Percentiles rank a stretch among this genome's conserved stretches.
These are phyloP conservation scores for Tokudaia tokunoshimensis DNA, from an alignment of 2,797 vertebrate species.

Conservation along the genomic window DNA sequence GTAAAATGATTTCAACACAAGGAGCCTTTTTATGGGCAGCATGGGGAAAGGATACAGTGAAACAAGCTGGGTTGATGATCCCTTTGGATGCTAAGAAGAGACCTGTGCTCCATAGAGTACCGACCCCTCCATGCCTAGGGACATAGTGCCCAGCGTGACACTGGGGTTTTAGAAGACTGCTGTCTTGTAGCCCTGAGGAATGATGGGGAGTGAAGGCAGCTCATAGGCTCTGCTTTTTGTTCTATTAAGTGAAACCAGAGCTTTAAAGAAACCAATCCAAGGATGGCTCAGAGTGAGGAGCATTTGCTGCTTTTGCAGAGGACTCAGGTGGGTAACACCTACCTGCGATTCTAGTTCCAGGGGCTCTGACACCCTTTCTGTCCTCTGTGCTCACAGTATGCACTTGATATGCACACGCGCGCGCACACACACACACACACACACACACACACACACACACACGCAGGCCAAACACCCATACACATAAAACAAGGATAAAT, in stretches of 20 bases:
- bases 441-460: neutral
- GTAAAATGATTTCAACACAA: constrained; percentile 57
- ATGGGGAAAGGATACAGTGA: neutral
- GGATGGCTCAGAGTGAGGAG: neutral
- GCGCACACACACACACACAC: too few relatives aligned
- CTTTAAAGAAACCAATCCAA: neutral
- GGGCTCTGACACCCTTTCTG: neutral
- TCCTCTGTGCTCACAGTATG: too few relatives aligned
- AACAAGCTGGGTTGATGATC: neutral
- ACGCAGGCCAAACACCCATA: neutral
- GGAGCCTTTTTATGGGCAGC: constrained; percentile 14
- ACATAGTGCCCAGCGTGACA: neutral
- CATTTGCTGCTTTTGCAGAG: neutral
- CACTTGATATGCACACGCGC: too few relatives aligned
- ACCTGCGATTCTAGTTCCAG: neutral
- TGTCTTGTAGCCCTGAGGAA: neutral
- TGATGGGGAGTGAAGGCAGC: neutral
- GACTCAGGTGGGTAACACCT: neutral
- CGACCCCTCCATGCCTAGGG: neutral
- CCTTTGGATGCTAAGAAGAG: neutral
- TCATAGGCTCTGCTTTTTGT: neutral
- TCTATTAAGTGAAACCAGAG: constrained; percentile 48
- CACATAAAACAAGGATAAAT: neutral
- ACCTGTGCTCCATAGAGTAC: neutral
- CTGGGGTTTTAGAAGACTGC: neutral